Percentiles rank a stretch among this genome's conserved stretches.
phyloP scores from a whole-genome alignment of 2,888 invertebrate species.

The Keiferia lycopersicella region DNA sequence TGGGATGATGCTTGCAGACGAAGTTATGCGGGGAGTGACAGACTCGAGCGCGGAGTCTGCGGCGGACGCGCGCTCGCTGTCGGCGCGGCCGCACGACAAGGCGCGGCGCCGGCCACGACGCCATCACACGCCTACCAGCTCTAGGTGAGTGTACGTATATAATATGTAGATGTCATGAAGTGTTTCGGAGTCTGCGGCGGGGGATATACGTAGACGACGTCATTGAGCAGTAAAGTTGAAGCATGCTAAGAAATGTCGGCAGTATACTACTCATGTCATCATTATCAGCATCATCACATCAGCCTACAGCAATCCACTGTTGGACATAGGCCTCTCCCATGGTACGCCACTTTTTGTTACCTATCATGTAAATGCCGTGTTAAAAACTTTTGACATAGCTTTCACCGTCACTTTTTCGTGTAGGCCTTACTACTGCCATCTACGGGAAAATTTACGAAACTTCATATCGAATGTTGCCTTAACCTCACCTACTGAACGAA shows the following conservation, averaged over 20 bases:
- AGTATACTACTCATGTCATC: no score
- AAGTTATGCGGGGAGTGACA: slow-evolving; percentile 65
- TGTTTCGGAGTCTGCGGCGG: not conserved
- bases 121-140: slow-evolving; percentile 58
- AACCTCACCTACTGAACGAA: not conserved
- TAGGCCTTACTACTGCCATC: not conserved
- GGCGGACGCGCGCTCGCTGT: slow-evolving; percentile 35
- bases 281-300: no score
- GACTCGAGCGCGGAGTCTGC: slow-evolving; percentile 70
- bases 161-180: not conserved
- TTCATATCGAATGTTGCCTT: not conserved
- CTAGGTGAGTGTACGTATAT: slow-evolving; percentile 47
- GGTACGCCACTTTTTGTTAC: no score
- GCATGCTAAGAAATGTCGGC: no score
- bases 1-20: slow-evolving; percentile 42
- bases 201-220: no score
- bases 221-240: no score
- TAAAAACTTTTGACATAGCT: no score
- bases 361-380: no score
- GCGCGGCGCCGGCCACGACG: slow-evolving; percentile 55
- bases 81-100: slow-evolving; percentile 48
- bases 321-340: no score
- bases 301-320: no score
- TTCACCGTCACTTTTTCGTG: not conserved
- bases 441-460: not conserved